Evolutionary conservation across 2,888 invertebrate genomes (phyloP), one percentile per base, ranked within the genome.

Genomic region (Catocala nupta): DNA sequence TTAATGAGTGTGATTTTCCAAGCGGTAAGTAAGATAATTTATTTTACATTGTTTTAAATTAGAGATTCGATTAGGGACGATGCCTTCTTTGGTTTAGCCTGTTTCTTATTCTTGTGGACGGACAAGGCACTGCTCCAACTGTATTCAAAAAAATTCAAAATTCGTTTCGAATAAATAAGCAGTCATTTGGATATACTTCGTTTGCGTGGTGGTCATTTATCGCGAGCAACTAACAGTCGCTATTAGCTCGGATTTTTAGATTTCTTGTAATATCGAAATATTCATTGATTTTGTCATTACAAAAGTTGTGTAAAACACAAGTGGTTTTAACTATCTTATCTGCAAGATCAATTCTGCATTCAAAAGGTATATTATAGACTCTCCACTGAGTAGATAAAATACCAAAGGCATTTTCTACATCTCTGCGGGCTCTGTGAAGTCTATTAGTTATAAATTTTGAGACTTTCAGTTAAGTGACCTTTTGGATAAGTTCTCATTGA

Each of bases 21-120:
- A 48, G 47, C 48, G 12, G 55, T 51, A 42, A 13, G 11, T 47
- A 51, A 16, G 16, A 43, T 42, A 54, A 44, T 39, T 45, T 53
- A 33, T 25, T 53, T 59, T 2, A 75, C 95, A 95, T 47, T 36
- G 13, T 45, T 43, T 55, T 33, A 55, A 10, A 55, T 47, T 55
- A 34, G 16, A 2, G 16, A 16, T 16, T 16, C 16, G 16, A 16
- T 16, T 16, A 16, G 16, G 16, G 16, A 16, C 16, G 16, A 52
- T 25, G 45, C 45, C 45, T 45, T 7, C 7, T 45, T 48, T 48
- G 13, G 43, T 54, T 54, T 54, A 54, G 7, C n/a, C 54, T 54
- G 44, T 54, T 25, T 49, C 5, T 25, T 49, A 56, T 56, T 56
- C 49, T 49, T 56, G 56, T 56, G n/a, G 10, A 5, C 13, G 59